Evolutionary conservation across 2,888 invertebrate genomes (phyloP), one percentile per base, ranked within the genome.

Genomic region (Selenia dentaria): DNA sequence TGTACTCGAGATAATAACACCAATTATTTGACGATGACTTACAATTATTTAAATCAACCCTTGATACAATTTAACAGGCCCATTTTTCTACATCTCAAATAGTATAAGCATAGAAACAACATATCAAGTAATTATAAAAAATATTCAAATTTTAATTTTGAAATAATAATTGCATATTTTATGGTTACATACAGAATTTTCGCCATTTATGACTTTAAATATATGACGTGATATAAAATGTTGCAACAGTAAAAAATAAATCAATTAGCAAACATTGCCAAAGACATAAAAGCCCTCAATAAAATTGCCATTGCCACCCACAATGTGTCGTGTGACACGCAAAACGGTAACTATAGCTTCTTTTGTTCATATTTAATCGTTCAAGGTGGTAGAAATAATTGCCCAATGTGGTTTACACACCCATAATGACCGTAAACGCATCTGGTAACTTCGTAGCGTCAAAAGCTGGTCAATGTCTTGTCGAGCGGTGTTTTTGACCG

Each of bases 331-430:
- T 77, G 79, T 71, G 58, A 67, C 86, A 84, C 83, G 85, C 83
- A 68, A 73, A 78, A 70, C 62, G 57, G 74, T 71, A 78, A 75
- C 70, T 62, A 61, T 68, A 71, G 66, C 74, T 75, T 83, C 83
- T 81, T 83, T 82, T 84, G 81, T 79, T 80, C 76, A 73, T 62
- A 62, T 74, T 58, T 74, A 77, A 81, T 81, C 83, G 85, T 79
- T 78, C 80, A 81, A 74, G 67, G 66, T 66, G 70, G 77, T 76
- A 79, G 75, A 83, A 84, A 69, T 82, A 79, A 83, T 83, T 79
- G 76, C 67, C 73, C 65, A 79, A 80, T 72, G 72, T 79, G 77
- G 73, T 68, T 27, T 69, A 75, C 70, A 77, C 74, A 68, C 58
- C 70, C 74, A 75, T 75, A 77, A 72, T 66, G 72, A 66, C 64